Base-by-base conservation (phyloP, 2,888 invertebrate species). In the Synergus japonicus region DNA sequence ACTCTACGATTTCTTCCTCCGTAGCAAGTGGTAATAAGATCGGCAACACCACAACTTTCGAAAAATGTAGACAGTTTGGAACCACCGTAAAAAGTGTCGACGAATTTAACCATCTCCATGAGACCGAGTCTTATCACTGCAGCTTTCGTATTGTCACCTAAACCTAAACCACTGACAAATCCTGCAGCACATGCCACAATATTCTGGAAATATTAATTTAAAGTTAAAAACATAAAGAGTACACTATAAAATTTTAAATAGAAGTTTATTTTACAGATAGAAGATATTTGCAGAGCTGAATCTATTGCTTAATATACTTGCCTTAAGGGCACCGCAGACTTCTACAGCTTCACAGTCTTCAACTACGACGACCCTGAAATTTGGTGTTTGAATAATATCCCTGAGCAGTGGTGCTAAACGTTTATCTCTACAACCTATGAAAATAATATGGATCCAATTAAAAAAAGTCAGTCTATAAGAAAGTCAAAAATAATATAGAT, bases 31-130 rank as follows among this genome's bases (percentile, higher is more conserved):
- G 95, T 95, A 80, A 96, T 94, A 43, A 96, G 92, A 91, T 95
- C 95, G 41, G 95, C 95, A 5, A 96, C 93, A n/a, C 95, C 95
- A 87, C 95, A 95, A 85, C 95, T 95, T 90, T 96, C 95, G 86
- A 96, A 93, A 88, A 95, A 96, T 4, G 95, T 95, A 18, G 93
- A 91, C 63, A 94, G 90, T 83, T 94, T 93, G 0, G 94, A 92
- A 58, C 93, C 93, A 2, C 93, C 93, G 85, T 93, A 94, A 88
- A 94, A 95, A 44, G 91, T 91, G 80, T 95, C 93, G 76, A 94
- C 93, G 89, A 95, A 96, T 84, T 94, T 93, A 46, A 95, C 93
- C 94, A 95, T 95, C 88, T 96, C 95, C 94, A 95, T 95, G 12
- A 96, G 91, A 2, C 95, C 95, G 60, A 96, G 90, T 81, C 95